Evolutionary conservation across 2,113 vertebrate genomes (phyloP).

Genomic region (Mohoua ochrocephala): DNA sequence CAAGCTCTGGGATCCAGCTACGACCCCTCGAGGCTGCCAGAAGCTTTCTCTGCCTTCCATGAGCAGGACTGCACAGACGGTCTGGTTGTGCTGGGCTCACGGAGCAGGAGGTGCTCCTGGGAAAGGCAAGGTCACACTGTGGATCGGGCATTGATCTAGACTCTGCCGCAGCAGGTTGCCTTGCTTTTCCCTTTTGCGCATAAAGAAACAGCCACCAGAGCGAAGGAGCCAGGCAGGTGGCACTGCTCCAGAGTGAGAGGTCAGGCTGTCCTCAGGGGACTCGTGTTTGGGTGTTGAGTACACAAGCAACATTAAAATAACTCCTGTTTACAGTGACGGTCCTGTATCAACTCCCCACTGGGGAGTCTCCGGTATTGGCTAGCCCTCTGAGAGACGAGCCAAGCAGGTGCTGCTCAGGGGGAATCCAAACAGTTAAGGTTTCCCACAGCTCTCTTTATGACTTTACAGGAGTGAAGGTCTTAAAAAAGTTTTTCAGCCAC

Average conservation of each 20-base stretch:
- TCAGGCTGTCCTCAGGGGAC: neutral
- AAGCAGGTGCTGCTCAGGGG: neutral
- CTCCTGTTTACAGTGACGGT: neutral
- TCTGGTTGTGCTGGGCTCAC: neutral
- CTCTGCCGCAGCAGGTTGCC: neutral
- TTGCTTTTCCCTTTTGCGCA: neutral
- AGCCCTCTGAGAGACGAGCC: neutral
- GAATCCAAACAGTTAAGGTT: neutral
- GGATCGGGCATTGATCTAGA: rapidly evolving
- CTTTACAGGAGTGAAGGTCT: neutral
- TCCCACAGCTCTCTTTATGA: neutral
- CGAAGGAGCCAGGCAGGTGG: neutral
- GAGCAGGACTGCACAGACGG: neutral
- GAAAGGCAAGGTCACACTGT: neutral
- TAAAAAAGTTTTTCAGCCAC: neutral
- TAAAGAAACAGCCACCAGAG: neutral
- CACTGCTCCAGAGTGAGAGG: neutral
- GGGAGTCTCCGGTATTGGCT: neutral
- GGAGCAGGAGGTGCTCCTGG: neutral
- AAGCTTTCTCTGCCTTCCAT: neutral
- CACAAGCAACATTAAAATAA: neutral
- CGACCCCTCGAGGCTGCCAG: neutral
- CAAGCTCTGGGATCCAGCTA: neutral
- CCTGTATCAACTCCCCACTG: neutral
- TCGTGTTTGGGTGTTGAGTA: neutral